Base-by-base conservation (phyloP, 2,797 vertebrate species). In the Phyllotis vaccarum region DNA sequence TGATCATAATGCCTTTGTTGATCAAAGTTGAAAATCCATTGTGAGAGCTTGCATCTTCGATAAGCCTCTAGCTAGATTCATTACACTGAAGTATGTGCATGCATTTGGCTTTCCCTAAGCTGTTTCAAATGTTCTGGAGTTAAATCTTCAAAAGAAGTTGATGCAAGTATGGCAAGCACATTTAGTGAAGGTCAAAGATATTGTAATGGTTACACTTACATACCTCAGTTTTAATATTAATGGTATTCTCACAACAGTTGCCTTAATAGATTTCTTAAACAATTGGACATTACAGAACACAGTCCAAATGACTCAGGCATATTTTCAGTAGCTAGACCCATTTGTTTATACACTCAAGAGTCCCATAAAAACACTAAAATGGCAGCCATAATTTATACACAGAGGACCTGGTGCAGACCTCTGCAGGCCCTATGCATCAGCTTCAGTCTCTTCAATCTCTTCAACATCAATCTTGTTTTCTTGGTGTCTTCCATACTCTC, bases 11-110 rank as follows among this genome's bases (percentile, higher is more conserved):
- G 49, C 16, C 64, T 95, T 94, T 97, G 62, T 31, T 96, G 96
- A 92, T 92, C 49, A 95, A 93, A 90, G 79, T 74, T 86, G 85
- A 95, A 95, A 94, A 88, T 88, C 56, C 31, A 37, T 94, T 96
- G 93, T 86, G 19, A 22, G 11, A 91, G 43, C n/a, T 83, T 90
- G 58, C 89, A 86, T 94, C 49, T 94, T 92, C 79, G 54, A 87
- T 83, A 11, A 54, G 34, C 81, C 56, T 94, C 62, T 31, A 88
- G 66, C 52, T 92, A 74, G 5, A 64, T 92, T 95, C 72, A 70
- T 82, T 56, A 90, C 27, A 85, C 40, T 96, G 66, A 94, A 88
- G 37, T 90, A 62, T 93, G 68, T 79, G 52, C 74, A 74, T 43
- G 81, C 12, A 12, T 90, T 90, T 22, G 60, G 54, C 29, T 93